Evolutionary conservation across 2,113 vertebrate species (phyloP).

Genomic region (Pithys albifrons): DNA sequence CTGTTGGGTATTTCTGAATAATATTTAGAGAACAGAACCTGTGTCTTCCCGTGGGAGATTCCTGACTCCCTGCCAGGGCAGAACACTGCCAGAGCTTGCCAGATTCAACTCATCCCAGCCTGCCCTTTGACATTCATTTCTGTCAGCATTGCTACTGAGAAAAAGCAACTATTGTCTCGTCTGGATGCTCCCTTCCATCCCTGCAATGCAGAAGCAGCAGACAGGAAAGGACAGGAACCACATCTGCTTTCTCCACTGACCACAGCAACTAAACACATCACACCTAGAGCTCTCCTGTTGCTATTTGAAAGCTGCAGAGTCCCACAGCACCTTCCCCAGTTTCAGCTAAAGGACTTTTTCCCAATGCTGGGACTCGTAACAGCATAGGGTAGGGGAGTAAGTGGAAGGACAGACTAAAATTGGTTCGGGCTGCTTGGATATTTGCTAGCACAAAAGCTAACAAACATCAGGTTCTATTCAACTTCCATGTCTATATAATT

Average conservation of each 20-base stretch:
- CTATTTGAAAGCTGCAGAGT: not conserved
- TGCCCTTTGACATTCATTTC: not conserved
- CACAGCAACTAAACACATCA: not conserved
- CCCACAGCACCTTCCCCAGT: not conserved
- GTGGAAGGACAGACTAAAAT: not conserved
- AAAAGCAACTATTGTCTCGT: not conserved
- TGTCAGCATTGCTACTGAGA: not conserved
- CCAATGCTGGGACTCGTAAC: not conserved
- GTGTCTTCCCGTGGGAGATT: not conserved
- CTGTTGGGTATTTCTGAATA: not conserved
- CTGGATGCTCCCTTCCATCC: not conserved
- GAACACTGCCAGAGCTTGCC: not conserved
- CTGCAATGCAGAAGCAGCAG: not conserved
- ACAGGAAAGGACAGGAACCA: not conserved
- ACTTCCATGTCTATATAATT: not conserved
- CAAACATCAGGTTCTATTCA: not conserved
- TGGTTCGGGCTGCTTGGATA: not conserved
- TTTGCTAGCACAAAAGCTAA: not conserved
- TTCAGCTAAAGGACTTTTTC: not conserved
- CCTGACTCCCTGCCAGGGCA: not conserved
- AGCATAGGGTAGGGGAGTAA: not conserved
- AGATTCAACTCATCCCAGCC: not conserved
- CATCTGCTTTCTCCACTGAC: not conserved
- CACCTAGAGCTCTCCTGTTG: not conserved
- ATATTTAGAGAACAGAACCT: not conserved